Evolutionary conservation across 2,113 vertebrate genomes (phyloP).

Genomic region (Chiloscyllium plagiosum): DNA sequence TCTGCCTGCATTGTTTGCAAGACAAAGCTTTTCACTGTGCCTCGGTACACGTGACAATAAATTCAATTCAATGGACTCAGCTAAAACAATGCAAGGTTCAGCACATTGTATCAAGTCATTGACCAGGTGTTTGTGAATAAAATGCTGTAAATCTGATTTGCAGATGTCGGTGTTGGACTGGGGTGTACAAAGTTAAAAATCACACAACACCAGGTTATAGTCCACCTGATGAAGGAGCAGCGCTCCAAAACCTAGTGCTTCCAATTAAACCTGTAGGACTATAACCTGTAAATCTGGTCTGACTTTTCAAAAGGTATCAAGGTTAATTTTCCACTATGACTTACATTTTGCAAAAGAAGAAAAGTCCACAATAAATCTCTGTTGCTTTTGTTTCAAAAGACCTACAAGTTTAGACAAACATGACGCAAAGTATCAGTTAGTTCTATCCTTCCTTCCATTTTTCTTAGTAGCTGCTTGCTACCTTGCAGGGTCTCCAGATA

Average conservation of each 20-base stretch:
- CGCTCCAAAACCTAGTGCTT: too few relatives aligned
- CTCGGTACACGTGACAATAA: too few relatives aligned
- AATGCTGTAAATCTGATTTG: not conserved
- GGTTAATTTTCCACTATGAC: not conserved
- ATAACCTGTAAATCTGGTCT: not conserved
- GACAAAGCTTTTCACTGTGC: too few relatives aligned
- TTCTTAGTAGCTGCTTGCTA: not conserved
- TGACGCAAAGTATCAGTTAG: not conserved
- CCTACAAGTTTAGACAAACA: not conserved
- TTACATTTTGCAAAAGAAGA: not conserved
- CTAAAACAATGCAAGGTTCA: too few relatives aligned
- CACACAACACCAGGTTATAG: too few relatives aligned
- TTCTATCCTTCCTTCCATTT: not conserved
- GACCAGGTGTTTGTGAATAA: not conserved
- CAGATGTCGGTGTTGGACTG: too few relatives aligned
- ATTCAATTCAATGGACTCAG: too few relatives aligned
- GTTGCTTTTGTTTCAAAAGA: not conserved
- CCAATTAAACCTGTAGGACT: too few relatives aligned
- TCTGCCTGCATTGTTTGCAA: too few relatives aligned
- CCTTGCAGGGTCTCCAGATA: not conserved
- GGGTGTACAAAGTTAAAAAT: too few relatives aligned
- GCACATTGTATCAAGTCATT: not conserved
- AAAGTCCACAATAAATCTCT: not conserved
- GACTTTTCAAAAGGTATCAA: not conserved
- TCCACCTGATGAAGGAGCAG: too few relatives aligned